Conservation (phyloP, 2,113 vertebrate genomes). For the Amphiprion ocellaris region DNA sequence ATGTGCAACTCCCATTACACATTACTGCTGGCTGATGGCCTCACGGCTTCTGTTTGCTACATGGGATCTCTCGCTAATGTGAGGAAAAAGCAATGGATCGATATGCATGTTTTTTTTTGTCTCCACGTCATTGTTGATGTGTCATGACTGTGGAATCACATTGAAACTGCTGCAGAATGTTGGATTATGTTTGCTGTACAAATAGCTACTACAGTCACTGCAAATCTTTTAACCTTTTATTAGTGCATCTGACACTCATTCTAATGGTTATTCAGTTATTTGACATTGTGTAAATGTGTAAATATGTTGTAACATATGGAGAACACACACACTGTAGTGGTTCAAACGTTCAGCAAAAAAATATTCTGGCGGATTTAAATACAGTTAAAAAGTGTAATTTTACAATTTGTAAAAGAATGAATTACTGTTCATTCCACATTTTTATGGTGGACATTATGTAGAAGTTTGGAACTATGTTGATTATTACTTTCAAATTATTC, state of each 20-base stretch:
- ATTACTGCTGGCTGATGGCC: slow-evolving; percentile 34
- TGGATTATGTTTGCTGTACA: slow-evolving; percentile 18
- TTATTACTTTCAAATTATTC: too few relatives aligned
- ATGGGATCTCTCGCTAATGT: slow-evolving; percentile 35
- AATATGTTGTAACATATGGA: too few relatives aligned
- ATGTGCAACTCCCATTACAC: slow-evolving; percentile 15
- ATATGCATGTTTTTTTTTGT: slow-evolving; percentile 6
- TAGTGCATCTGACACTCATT: slow-evolving; percentile 14
- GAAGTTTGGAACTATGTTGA: too few relatives aligned
- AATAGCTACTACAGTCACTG: not conserved
- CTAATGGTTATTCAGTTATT: not conserved
- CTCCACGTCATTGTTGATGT: not conserved
- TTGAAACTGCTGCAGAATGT: slow-evolving; percentile 3
- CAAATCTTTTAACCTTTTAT: not conserved
- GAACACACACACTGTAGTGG: too few relatives aligned
- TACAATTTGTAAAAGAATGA: too few relatives aligned
- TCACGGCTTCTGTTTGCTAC: slow-evolving; percentile 15
- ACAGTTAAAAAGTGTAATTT: too few relatives aligned
- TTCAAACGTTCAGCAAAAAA: too few relatives aligned
- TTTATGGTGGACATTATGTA: too few relatives aligned
- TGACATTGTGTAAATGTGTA: too few relatives aligned
- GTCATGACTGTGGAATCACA: slow-evolving; percentile 1
- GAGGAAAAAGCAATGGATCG: slow-evolving; percentile 22
- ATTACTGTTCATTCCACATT: too few relatives aligned
- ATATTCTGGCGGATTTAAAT: too few relatives aligned